Conservation (phyloP, 2,113 vertebrate species). For the Chamaea fasciata region DNA sequence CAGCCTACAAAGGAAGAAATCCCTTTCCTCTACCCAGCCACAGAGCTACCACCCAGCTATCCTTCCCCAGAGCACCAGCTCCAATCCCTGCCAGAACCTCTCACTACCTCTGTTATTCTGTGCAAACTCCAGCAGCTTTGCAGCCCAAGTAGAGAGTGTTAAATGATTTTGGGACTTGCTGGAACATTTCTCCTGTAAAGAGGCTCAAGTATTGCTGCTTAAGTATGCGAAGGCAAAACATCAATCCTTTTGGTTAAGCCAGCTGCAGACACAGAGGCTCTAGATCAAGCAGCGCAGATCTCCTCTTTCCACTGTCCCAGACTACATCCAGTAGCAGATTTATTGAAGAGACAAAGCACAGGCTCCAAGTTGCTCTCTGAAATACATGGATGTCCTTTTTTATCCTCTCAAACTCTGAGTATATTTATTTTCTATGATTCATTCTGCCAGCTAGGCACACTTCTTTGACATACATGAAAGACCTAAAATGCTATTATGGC, state of each 20-base stretch:
- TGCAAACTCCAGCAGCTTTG: background rate
- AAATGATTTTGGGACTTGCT: background rate
- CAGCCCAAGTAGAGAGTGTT: background rate
- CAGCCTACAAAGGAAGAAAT: background rate
- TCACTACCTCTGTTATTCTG: rapidly evolving
- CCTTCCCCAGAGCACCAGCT: background rate
- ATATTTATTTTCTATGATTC: background rate
- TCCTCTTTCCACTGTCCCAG: background rate
- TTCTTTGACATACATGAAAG: background rate
- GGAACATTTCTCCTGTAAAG: background rate
- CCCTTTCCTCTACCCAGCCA: background rate
- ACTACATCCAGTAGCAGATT: background rate
- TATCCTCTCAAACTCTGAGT: background rate
- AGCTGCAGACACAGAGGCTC: background rate
- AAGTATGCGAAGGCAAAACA: background rate
- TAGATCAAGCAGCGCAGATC: background rate
- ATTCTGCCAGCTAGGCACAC: background rate
- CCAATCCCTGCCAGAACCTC: background rate
- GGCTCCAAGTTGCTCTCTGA: background rate
- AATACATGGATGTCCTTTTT: background rate
- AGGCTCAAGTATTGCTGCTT: background rate
- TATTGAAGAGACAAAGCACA: background rate
- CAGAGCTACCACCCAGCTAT: background rate
- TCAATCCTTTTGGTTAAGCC: background rate
- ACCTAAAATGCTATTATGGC: background rate